phyloP scores from a whole-genome alignment of 2,797 vertebrate genomes.

The Epinephelus coioides region DNA sequence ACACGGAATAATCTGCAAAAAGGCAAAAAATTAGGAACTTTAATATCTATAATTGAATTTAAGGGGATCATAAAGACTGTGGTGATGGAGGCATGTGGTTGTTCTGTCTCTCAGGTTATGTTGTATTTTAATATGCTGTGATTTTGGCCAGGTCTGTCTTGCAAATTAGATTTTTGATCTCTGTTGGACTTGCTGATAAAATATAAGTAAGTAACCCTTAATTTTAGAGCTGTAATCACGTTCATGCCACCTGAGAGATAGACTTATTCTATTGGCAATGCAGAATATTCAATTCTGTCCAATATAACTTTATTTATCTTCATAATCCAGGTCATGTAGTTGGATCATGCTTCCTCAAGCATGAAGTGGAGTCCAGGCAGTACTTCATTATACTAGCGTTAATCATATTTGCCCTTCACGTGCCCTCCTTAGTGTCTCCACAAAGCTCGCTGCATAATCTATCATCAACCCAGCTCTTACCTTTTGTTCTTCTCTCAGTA shows the following conservation, averaged over 20 bases:
- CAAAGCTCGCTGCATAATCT: conserved; percentile 17
- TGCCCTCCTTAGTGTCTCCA: conserved; percentile 25
- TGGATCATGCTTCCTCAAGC: not conserved
- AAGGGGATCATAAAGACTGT: too few relatives aligned
- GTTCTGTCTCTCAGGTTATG: too few relatives aligned
- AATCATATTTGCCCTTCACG: conserved; percentile 20
- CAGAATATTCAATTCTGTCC: not conserved
- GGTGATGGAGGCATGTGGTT: too few relatives aligned
- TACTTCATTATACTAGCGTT: not conserved
- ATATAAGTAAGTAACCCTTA: not conserved
- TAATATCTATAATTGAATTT: too few relatives aligned
- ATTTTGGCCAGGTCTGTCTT: too few relatives aligned
- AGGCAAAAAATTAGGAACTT: too few relatives aligned
- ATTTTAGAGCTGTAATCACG: not conserved
- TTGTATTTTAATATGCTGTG: too few relatives aligned
- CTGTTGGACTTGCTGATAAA: too few relatives aligned
- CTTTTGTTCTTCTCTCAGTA: conserved; percentile 51
- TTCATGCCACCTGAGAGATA: not conserved
- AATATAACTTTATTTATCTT: not conserved
- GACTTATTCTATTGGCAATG: not conserved
- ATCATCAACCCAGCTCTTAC: not conserved
- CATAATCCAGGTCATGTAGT: not conserved
- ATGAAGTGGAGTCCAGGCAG: not conserved
- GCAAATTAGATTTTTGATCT: too few relatives aligned
- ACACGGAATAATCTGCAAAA: too few relatives aligned